phyloP scores from a whole-genome alignment of 2,888 invertebrate species.

The Cordilura impudica region DNA sequence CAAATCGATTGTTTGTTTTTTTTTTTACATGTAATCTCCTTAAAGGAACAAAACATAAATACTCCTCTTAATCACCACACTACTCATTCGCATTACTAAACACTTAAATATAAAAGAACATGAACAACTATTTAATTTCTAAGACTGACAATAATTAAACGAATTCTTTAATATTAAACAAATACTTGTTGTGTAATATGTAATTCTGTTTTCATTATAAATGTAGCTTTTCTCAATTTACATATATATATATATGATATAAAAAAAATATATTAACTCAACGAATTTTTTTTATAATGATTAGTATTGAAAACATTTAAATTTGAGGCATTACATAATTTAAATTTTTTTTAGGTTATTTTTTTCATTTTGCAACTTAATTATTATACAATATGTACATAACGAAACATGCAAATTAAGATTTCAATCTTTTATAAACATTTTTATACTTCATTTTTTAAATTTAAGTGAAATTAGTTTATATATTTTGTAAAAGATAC shows the following conservation, averaged over 20 bases:
- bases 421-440: neutral
- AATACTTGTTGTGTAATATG: slow-evolving; percentile 32
- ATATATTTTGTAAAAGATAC: slow-evolving; percentile 10
- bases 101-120: slow-evolving; percentile 18
- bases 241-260: too few relatives aligned
- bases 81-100: slow-evolving; percentile 26
- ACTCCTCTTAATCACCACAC: slow-evolving; percentile 26
- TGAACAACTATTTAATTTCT: slow-evolving; percentile 59
- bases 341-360: neutral
- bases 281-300: slow-evolving; percentile 46
- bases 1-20: too few relatives aligned
- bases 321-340: slow-evolving; percentile 12
- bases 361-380: neutral
- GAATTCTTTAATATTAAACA: slow-evolving; percentile 53
- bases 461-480: slow-evolving; percentile 19
- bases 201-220: neutral
- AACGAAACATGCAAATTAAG: neutral
- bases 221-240: neutral
- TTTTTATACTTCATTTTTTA: slow-evolving; percentile 6
- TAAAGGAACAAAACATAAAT: slow-evolving; percentile 21
- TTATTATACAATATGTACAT: neutral
- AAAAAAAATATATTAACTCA: slow-evolving; percentile 28
- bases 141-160: slow-evolving; percentile 60
- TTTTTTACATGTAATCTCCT: neutral
- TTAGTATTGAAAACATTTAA: slow-evolving; percentile 9